Base-by-base conservation (phyloP, 2,113 vertebrate species). In the Psophia crepitans region DNA sequence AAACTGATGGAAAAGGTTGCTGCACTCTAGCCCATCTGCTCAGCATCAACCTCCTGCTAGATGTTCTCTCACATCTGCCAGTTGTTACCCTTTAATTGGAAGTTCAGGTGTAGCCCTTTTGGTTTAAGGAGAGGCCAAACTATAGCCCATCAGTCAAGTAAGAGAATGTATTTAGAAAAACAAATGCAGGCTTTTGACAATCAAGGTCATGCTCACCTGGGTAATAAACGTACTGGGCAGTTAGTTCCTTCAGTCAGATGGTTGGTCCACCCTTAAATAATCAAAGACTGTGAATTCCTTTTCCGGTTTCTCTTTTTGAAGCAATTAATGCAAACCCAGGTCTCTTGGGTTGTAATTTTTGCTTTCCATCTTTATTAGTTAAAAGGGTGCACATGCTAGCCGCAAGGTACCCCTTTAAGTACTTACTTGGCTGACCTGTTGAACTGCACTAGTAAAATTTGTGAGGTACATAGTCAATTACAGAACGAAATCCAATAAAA, bases 1-100 rank as follows among this genome's bases (percentile, higher is more conserved):
- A 93, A 96, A 51, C 46, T 20, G 41, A 63, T 70, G 73, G 93
- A 63, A 91, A 75, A 87, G 83, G 71, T 74, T 87, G 33, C 94
- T 87, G 76, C 89, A 54, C 68, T 56, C 64, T 35, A n/a, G 90
- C 89, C 94, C 96, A 93, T 96, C 94, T 97, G 95, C 95, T 97
- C 89, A 89, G 65, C 93, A 92, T 92, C 94, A 95, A 1, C 80
- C 80, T 90, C 83, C 73, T 95, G 89, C 91, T 84, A 56, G 76
- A 89, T 90, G 60, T 75, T 84, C 80, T 84, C 73, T 91, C 86
- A 91, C 93, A 95, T 95, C 86, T 97, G 93, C 93, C 95, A 94
- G 93, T 92, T 96, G 91, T 96, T 97, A 92, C 68, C 43, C 80
- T 75, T 51, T 92, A 64, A 78, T 51, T 74, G 86, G 51, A 70